These are phyloP conservation scores for Parazoanthus darwini DNA, from an alignment of 92 coral and sea anemone genomes.

Conservation along the genomic window DNA sequence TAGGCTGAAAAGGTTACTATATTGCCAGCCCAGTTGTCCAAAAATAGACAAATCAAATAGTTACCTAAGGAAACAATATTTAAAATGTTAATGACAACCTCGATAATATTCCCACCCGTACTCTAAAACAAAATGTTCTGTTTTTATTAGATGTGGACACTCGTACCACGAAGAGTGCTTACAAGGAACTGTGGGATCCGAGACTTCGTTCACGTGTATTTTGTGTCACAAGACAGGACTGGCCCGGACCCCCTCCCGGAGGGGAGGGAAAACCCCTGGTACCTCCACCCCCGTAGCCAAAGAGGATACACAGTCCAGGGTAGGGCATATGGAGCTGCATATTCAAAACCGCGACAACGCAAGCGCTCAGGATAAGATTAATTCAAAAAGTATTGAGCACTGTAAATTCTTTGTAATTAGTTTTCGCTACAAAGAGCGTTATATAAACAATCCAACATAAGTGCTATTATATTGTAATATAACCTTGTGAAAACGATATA, in stretches of 20 bases:
- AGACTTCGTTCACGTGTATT: slow-evolving; percentile 76
- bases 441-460: background rate
- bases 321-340: too few relatives aligned
- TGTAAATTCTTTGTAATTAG: background rate
- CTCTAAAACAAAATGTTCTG: too few relatives aligned
- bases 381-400: background rate
- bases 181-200: slow-evolving; percentile 70
- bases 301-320: slow-evolving; percentile 28
- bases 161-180: slow-evolving; percentile 81
- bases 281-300: slow-evolving; percentile 16
- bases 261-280: slow-evolving; percentile 49
- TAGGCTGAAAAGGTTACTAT: too few relatives aligned
- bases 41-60: too few relatives aligned
- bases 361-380: background rate
- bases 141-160: slow-evolving; percentile 72
- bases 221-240: slow-evolving; percentile 86
- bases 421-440: background rate
- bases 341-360: background rate
- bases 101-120: too few relatives aligned
- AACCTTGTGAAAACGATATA: too few relatives aligned
- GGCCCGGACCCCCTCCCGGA: slow-evolving; percentile 61
- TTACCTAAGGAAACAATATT: too few relatives aligned
- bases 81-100: background rate
- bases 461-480: too few relatives aligned
- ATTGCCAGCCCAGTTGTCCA: too few relatives aligned